A percentile compares a stretch with the other conserved stretches of the same genome.
Evolutionary conservation across 2,888 invertebrate genomes (phyloP).

Genomic region (Petrolisthes cinctipes): DNA sequence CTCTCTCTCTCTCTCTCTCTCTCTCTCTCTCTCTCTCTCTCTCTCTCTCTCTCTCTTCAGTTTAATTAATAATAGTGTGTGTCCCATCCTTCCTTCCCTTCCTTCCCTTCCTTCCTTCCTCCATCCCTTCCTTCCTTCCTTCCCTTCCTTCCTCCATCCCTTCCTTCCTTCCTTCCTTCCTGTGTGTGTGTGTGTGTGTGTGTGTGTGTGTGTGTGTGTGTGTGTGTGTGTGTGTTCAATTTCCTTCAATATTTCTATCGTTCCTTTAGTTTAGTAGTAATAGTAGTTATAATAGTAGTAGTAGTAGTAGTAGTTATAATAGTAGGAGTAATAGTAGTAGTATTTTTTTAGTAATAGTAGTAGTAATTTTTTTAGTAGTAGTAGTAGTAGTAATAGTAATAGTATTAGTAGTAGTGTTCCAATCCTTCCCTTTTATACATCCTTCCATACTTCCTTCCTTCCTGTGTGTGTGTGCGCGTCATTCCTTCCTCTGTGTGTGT

Average conservation of each 20-base stretch:
- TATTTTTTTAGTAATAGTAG: background rate
- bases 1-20: slow-evolving; percentile 20
- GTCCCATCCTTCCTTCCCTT: background rate
- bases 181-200: no score
- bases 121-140: background rate
- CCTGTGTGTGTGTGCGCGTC: no score
- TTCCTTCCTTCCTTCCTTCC: no score
- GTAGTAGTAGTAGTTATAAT: slow-evolving; percentile 10
- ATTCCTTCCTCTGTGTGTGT: background rate
- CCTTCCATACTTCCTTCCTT: background rate
- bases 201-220: no score
- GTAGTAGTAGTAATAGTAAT: slow-evolving; percentile 1
- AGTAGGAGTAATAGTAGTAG: background rate
- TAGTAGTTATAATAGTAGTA: background rate
- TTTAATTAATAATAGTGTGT: background rate
- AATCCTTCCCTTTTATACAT: background rate
- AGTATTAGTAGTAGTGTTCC: background rate
- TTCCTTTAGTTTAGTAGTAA: background rate
- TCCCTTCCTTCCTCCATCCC: background rate
- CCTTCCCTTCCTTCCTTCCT: background rate
- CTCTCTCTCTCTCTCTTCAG: slow-evolving; percentile 11
- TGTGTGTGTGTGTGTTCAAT: no score
- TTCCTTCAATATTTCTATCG: no score
- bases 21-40: slow-evolving; percentile 37
- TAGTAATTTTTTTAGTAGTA: background rate